Base-by-base conservation (phyloP, 2,888 invertebrate species). In the Cryptocephalus moraei region DNA sequence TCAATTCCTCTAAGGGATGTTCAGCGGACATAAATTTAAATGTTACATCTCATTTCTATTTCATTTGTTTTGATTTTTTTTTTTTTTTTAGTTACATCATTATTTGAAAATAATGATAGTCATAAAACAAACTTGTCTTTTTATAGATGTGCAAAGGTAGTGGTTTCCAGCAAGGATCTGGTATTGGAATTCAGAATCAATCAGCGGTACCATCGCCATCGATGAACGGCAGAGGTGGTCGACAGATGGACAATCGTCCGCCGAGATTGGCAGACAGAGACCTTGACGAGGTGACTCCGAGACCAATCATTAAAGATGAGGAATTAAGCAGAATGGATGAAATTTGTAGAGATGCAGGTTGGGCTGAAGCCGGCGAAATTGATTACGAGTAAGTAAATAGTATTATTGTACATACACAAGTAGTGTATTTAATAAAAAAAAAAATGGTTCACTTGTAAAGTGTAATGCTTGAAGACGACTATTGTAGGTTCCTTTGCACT, bases 301-400 rank as follows among this genome's bases (percentile, higher is more conserved):
- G 88, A 46, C 90, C 94, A 50, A 94, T 95, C 56, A 90, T 95
- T 58, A 87, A 89, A 59, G 92, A 93, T 65, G 92, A 93, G 67
- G 92, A 93, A 70, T 78, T 95, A 61, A 89, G 86, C 62, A 86
- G 89, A 49, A 85, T 95, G 75, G 94, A 94, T 71, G 88, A 92
- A 65, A 87, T 93, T 58, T 81, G 88, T 40, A 82, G 86, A 61
- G 87, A 91, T 65, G 85, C 87, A 62, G 92, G 92, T 53, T 95
- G 95, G 95, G 88, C 90, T 49, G 84, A 86, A 57, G 85, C 90
- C 62, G 91, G 91, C 66, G 92, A 92, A 68, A 90, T 94, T 66
- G 93, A 94, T 73, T 94, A 93, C 67, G 90, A 91, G 81, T 80
- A 59, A 73, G 76, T 44, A 13, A 13, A 22, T 14, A 22, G 14